Conservation (phyloP, 2,888 invertebrate species). For the Stenchaetothrips biformis region DNA sequence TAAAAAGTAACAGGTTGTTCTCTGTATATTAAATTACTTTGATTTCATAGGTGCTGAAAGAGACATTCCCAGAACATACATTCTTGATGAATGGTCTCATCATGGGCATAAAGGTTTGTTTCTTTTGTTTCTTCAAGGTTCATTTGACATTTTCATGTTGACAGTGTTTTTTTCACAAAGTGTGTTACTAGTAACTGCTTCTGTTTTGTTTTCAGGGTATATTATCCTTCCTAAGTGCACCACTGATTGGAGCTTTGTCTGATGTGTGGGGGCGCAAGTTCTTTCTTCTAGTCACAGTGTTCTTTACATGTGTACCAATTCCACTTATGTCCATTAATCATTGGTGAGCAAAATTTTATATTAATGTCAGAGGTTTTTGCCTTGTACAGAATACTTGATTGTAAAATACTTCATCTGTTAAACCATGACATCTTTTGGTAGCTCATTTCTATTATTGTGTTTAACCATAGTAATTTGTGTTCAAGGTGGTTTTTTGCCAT, state of each 20-base stretch:
- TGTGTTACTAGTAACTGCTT: conserved; percentile 25
- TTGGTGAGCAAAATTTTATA: conserved; percentile 55
- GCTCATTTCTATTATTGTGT: conserved; percentile 21
- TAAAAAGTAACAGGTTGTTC: background rate
- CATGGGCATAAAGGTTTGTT: conserved; percentile 83
- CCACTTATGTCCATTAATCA: conserved; percentile 98
- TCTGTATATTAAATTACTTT: conserved; percentile 27
- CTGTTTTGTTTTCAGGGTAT: conserved; percentile 61
- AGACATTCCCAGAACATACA: conserved; percentile 97
- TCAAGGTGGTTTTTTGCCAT: conserved; percentile 94
- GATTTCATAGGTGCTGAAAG: conserved; percentile 72
- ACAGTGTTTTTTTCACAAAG: background rate
- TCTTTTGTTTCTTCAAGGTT: conserved; percentile 26
- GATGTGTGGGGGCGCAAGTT: conserved; percentile 99
- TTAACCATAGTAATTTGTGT: conserved; percentile 20
- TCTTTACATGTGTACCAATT: conserved; percentile 98
- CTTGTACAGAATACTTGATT: background rate
- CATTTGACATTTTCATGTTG: background rate
- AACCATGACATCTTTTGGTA: background rate
- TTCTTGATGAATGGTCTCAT: conserved; percentile 99
- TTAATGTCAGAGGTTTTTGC: background rate
- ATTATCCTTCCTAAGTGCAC: conserved; percentile 94
- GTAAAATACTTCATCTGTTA: background rate
- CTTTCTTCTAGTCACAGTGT: conserved; percentile 94
- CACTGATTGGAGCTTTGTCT: conserved; percentile 92